Percentiles rank a stretch among this genome's conserved stretches.
phyloP scores from a whole-genome alignment of 2,888 invertebrate genomes.

The Drosophila diplacantha region DNA sequence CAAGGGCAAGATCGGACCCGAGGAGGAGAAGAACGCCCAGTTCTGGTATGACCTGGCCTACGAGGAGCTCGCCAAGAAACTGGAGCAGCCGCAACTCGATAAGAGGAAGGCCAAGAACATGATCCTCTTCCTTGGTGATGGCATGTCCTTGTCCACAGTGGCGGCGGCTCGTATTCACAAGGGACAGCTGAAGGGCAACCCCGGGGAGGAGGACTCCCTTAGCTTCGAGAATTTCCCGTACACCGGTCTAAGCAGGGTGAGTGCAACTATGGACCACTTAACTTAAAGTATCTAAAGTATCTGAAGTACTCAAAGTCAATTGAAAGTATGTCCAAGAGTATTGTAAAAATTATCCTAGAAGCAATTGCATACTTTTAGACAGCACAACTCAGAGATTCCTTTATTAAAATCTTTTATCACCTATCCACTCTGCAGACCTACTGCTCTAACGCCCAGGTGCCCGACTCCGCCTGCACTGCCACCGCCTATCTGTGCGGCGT shows the following conservation, averaged over 20 bases:
- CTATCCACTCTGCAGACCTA: conserved; percentile 40
- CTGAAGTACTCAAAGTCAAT: too few relatives aligned
- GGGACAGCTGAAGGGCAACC: conserved; percentile 80
- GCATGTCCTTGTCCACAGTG: conserved; percentile 85
- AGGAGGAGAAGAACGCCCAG: conserved; percentile 55
- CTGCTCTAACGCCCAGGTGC: conserved; percentile 57
- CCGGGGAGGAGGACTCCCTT: conserved; percentile 82
- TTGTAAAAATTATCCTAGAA: not conserved
- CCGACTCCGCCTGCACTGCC: conserved; percentile 60
- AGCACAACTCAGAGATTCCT: not conserved
- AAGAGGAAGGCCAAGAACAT: conserved; percentile 66
- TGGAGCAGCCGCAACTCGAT: conserved; percentile 53
- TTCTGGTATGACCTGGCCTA: conserved; percentile 64
- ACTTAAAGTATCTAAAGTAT: too few relatives aligned
- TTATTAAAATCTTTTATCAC: too few relatives aligned
- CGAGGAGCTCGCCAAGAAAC: conserved; percentile 48
- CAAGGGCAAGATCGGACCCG: conserved; percentile 50
- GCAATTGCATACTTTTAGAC: too few relatives aligned
- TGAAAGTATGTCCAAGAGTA: too few relatives aligned
- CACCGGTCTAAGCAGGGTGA: conserved; percentile 82
- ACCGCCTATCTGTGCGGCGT: conserved; percentile 57
- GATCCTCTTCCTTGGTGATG: conserved; percentile 79
- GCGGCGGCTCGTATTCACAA: conserved; percentile 82
- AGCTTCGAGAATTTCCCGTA: conserved; percentile 82
- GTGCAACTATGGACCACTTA: not conserved